Evolutionary conservation across 2,113 vertebrate genomes (phyloP).

Genomic region (Accipiter virgatus): DNA sequence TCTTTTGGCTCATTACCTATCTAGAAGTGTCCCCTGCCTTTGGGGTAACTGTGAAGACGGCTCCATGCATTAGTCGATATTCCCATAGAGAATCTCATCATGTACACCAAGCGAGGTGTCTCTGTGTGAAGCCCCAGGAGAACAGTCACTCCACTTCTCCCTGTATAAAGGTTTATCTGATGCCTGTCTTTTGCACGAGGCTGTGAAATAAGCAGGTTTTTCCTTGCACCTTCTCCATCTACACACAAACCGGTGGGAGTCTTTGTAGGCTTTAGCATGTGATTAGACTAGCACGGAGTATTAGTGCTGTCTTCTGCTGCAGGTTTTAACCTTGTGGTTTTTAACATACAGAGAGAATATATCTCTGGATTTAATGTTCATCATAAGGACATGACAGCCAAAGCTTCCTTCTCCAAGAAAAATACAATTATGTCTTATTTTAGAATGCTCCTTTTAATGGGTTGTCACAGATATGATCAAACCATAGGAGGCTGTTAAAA

Average conservation of each 20-base stretch:
- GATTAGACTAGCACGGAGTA: not conserved
- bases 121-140: not conserved
- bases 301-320: not conserved
- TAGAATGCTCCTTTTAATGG: not conserved
- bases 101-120: not conserved
- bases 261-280: not conserved
- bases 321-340: not conserved
- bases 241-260: not conserved
- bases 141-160: not conserved
- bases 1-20: not conserved
- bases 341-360: not conserved
- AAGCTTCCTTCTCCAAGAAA: not conserved
- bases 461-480: not conserved
- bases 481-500: slow-evolving; percentile 2
- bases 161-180: not conserved
- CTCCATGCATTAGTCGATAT: not conserved
- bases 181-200: not conserved
- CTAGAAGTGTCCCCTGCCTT: not conserved
- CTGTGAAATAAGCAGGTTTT: not conserved
- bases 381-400: not conserved
- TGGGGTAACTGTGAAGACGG: not conserved
- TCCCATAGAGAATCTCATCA: not conserved
- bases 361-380: not conserved
- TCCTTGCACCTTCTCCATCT: not conserved
- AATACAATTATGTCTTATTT: not conserved